Evolutionary conservation across 2,797 vertebrate species (phyloP).

Genomic region (Onychomys arenicola): DNA sequence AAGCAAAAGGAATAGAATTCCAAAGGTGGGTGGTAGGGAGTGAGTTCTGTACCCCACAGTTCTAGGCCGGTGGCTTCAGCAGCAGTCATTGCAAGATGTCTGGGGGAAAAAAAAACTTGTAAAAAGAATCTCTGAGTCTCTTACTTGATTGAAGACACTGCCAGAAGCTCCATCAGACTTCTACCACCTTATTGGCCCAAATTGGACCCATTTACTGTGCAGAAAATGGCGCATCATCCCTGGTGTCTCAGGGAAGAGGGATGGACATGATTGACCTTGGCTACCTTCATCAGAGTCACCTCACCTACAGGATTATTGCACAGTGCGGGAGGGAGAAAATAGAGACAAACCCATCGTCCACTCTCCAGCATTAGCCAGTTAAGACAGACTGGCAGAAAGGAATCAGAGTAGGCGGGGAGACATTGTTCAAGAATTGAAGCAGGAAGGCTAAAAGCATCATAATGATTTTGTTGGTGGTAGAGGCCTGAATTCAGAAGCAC

Average conservation of each 20-base stretch:
- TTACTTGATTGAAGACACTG: not conserved
- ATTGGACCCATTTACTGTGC: not conserved
- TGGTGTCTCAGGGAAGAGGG: not conserved
- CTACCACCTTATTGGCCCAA: not conserved
- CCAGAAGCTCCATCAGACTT: not conserved
- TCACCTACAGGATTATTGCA: not conserved
- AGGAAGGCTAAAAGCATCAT: not conserved
- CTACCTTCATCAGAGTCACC: not conserved
- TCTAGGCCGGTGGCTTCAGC: not conserved
- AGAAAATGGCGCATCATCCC: not conserved
- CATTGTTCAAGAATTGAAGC: not conserved
- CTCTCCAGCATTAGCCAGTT: not conserved
- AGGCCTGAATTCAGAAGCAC: not conserved
- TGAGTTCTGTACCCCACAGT: not conserved
- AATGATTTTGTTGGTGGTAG: not conserved
- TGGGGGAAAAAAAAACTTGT: not conserved
- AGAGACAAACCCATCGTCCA: not conserved
- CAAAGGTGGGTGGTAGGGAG: not conserved
- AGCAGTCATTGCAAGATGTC: not conserved
- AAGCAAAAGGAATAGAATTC: not conserved
- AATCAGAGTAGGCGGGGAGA: fast-evolving
- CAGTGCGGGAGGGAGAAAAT: not conserved
- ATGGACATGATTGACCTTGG: not conserved
- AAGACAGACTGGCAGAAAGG: not conserved
- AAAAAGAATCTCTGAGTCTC: not conserved